Percentiles rank a stretch among this genome's conserved stretches.
phyloP scores from a whole-genome alignment of 2,888 invertebrate species.

The Trissoscelio sp. region DNA sequence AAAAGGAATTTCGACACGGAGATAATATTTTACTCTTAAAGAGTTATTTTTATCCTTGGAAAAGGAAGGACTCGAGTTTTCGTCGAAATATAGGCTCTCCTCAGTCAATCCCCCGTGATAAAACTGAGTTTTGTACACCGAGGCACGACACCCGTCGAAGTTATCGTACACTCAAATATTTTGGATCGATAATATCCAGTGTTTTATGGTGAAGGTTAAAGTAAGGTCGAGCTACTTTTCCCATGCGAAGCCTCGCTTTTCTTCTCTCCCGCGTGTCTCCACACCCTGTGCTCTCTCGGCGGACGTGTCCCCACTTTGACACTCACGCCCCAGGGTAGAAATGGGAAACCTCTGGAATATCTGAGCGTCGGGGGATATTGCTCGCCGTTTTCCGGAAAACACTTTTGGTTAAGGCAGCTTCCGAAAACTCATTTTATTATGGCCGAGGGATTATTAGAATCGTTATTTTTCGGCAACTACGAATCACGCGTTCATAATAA shows the following conservation, averaged over 20 bases:
- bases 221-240: constrained; percentile 77
- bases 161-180: constrained; percentile 73
- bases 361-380: constrained; percentile 73
- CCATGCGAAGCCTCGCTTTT: constrained; percentile 73
- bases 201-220: constrained; percentile 77
- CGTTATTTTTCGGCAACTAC: constrained; percentile 76
- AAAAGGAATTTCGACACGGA: background rate
- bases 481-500: constrained; percentile 60
- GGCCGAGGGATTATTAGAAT: constrained; percentile 76
- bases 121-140: constrained; percentile 57
- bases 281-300: constrained; percentile 69
- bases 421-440: constrained; percentile 64
- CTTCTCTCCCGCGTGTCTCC: constrained; percentile 73
- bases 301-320: constrained; percentile 65
- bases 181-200: constrained; percentile 78
- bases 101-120: constrained; percentile 43
- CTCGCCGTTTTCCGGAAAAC: constrained; percentile 63
- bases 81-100: constrained; percentile 31
- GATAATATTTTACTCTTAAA: constrained; percentile 31
- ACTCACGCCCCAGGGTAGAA: constrained; percentile 72
- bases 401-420: constrained; percentile 60
- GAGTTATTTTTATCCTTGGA: constrained; percentile 49
- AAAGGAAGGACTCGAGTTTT: constrained; percentile 43
- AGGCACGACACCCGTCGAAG: constrained; percentile 49
- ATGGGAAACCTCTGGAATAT: constrained; percentile 78